Evolutionary conservation across 2,797 vertebrate genomes (phyloP), one percentile per base, ranked within the genome.

Genomic region (Urosaurus nigricauda): DNA sequence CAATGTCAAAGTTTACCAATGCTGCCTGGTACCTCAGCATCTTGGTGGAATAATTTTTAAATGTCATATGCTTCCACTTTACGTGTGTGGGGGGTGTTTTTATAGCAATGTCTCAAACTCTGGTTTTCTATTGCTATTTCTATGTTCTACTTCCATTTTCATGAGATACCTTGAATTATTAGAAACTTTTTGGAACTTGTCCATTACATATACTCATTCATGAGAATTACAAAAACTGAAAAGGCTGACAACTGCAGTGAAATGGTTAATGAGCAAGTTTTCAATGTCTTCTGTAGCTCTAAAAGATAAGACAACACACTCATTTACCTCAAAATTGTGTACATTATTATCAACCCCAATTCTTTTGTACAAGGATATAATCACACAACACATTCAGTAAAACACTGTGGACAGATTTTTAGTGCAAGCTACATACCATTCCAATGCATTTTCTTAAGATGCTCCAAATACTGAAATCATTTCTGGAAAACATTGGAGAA

Each of bases 371-470:
- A 16, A 78, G 47, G 26, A 53, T 32, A 26, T 40, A 47, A 35
- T 47, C 40, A 83, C 12, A 35, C 40, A 37, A 63, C 24, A 73
- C 32, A 75, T 16, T 73, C 40, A 74, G 32, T 51, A 53, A 75
- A 21, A 81, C 17, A 7, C 43, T n/a, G 21, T 24, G 58, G 13
- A 26, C 12, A 79, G 19, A 19, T 40, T 7, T 85, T 29, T 85
- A 75, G 47, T 53, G 14, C 16, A 85, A 77, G 35, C 13, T 2
- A 94, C 97, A 96, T 96, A 99, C 99, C 99, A 99, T 99, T 97
- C 99, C 99, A 63, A 99, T 99, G 95, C 99, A 99, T 95, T 99
- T 99, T 94, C 98, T 98, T 92, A 99, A 97, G 97, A 99, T 98
- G 93, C 98, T 99, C 99, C 99, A 99, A 96, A 99, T 98, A 96